Percentiles rank a stretch among this genome's conserved stretches.
Evolutionary conservation across 2,888 invertebrate species (phyloP).

Genomic region (Andrena hattorfiana): DNA sequence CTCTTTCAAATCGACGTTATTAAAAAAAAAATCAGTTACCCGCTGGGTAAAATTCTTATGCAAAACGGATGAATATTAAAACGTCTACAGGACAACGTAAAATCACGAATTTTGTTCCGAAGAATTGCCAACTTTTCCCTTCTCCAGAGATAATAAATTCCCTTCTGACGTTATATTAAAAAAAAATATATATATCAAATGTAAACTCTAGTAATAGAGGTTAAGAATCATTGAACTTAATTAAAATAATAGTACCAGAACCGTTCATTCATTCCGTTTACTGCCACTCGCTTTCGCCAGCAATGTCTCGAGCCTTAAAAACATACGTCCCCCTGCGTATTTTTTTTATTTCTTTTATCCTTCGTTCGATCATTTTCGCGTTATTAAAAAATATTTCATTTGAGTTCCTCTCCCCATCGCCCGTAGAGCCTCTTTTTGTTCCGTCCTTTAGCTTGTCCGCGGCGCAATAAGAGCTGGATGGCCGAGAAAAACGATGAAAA

Average conservation of each 20-base stretch:
- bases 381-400: slow-evolving; percentile 75
- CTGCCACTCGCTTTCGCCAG: slow-evolving; percentile 5
- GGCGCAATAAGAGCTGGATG: slow-evolving; percentile 31
- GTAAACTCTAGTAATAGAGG: neutral
- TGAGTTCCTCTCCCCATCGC: slow-evolving; percentile 52
- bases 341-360: neutral
- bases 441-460: slow-evolving; percentile 9
- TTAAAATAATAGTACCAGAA: neutral
- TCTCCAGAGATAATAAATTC: neutral
- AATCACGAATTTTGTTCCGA: neutral
- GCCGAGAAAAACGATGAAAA: slow-evolving; percentile 29
- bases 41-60: neutral
- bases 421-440: slow-evolving; percentile 36
- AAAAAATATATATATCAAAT: neutral
- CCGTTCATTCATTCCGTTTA: slow-evolving; percentile 10
- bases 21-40: neutral
- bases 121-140: neutral
- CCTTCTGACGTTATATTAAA: neutral
- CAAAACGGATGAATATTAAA: neutral
- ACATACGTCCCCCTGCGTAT: slow-evolving; percentile 40
- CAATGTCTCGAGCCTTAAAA: slow-evolving; percentile 38
- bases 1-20: neutral
- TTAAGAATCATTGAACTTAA: neutral
- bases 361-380: slow-evolving; percentile 46
- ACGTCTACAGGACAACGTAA: neutral